phyloP scores from a whole-genome alignment of 2,797 vertebrate genomes.

The Pseudochaenichthys georgianus region DNA sequence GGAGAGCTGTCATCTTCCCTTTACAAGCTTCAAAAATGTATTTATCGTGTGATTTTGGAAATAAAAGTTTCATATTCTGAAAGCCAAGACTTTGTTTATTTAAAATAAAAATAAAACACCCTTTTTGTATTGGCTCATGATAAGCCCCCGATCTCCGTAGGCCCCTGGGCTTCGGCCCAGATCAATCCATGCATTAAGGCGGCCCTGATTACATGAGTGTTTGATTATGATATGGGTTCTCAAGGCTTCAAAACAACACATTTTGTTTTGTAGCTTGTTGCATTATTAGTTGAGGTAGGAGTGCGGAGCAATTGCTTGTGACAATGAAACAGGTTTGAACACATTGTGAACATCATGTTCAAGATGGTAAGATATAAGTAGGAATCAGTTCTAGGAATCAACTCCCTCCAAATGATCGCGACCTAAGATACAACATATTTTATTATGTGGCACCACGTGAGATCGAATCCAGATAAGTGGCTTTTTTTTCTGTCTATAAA shows the following conservation, averaged over 20 bases:
- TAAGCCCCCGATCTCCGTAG: too few relatives aligned
- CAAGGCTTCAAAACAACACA: not conserved
- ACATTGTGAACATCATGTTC: slow-evolving; percentile 46
- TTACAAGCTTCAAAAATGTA: too few relatives aligned
- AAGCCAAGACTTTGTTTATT: too few relatives aligned
- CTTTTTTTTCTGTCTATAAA: slow-evolving; percentile 3
- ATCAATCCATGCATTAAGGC: too few relatives aligned
- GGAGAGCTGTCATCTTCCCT: too few relatives aligned
- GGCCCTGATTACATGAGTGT: too few relatives aligned
- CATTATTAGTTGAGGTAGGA: too few relatives aligned
- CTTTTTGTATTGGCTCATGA: too few relatives aligned
- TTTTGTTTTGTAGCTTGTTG: not conserved
- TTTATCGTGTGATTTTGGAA: too few relatives aligned
- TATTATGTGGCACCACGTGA: not conserved
- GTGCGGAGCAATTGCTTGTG: slow-evolving; percentile 10
- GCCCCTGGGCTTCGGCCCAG: too few relatives aligned
- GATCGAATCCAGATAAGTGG: slow-evolving; percentile 3
- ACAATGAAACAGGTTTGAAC: slow-evolving; percentile 43
- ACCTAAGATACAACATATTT: slow-evolving; percentile 28
- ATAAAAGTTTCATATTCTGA: too few relatives aligned
- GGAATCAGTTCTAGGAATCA: slow-evolving; percentile 13
- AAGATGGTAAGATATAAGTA: slow-evolving; percentile 22
- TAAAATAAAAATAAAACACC: too few relatives aligned
- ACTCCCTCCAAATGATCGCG: slow-evolving; percentile 30
- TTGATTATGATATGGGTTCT: not conserved